phyloP scores from a whole-genome alignment of 1,140 invertebrate genomes.

The Onthophagus taurus region DNA sequence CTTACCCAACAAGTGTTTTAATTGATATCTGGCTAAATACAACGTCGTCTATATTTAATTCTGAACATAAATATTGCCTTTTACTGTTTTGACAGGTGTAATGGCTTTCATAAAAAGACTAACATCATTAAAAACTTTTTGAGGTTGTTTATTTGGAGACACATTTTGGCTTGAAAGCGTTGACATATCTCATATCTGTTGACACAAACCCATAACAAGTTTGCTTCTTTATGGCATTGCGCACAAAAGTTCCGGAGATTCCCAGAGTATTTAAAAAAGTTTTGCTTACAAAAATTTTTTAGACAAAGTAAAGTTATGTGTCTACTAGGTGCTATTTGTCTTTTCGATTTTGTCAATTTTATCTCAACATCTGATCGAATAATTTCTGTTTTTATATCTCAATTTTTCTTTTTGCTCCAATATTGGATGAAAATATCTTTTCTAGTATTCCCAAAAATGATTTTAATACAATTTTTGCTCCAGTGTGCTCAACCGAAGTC shows the following conservation, averaged over 20 bases:
- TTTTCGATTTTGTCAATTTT: neutral
- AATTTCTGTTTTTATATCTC: constrained; percentile 1
- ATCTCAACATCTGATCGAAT: no score
- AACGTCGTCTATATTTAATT: no score
- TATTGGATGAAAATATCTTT: constrained; percentile 4
- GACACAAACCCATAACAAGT: neutral
- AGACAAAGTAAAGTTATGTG: neutral
- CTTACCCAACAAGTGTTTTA: no score
- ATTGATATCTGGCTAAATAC: no score
- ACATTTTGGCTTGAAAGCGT: no score
- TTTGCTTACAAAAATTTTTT: constrained; percentile 7
- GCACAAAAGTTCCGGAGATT: constrained; percentile 6
- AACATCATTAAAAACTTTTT: no score
- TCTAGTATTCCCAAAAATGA: constrained; percentile 3
- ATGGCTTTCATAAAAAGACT: no score
- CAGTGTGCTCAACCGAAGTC: constrained; percentile 7
- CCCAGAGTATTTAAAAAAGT: constrained; percentile 9
- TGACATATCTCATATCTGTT: no score
- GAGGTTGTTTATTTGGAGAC: no score
- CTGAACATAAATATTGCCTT: no score
- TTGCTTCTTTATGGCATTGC: constrained; percentile 9
- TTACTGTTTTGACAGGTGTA: no score
- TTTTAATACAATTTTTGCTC: constrained; percentile 1
- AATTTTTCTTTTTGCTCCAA: constrained; percentile 4
- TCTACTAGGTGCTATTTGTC: constrained; percentile 7